Percentiles rank a stretch among this genome's conserved stretches.
Evolutionary conservation across 2,113 vertebrate genomes (phyloP).

Genomic region (Elephantulus edwardii): DNA sequence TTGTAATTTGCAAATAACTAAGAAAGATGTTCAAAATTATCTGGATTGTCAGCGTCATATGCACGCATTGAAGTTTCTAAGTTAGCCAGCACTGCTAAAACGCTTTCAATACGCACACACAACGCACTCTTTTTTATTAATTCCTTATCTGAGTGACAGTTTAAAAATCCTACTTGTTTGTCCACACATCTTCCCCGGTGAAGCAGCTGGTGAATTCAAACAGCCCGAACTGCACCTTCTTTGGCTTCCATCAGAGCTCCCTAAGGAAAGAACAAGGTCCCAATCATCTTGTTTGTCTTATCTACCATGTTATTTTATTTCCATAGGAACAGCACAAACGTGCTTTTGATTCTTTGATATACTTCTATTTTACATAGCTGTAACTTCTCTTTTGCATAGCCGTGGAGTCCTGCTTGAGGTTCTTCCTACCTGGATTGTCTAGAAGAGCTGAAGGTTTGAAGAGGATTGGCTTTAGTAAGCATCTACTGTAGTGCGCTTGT

Average conservation of each 20-base stretch:
- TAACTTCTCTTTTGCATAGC: slow-evolving; percentile 25
- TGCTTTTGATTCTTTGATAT: no score
- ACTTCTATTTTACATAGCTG: slow-evolving; percentile 16
- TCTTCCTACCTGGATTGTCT: not conserved
- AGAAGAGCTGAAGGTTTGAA: not conserved
- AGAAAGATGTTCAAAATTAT: not conserved
- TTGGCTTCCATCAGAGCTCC: no score
- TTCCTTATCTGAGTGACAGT: not conserved
- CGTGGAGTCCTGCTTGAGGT: not conserved
- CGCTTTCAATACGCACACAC: not conserved
- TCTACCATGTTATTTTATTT: slow-evolving; percentile 25
- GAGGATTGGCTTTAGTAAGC: not conserved
- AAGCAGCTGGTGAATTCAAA: no score
- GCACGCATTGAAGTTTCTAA: not conserved
- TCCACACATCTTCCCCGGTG: no score
- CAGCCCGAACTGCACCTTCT: no score
- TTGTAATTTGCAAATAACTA: not conserved
- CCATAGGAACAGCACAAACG: not conserved
- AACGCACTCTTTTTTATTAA: not conserved
- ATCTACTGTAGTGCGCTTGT: not conserved
- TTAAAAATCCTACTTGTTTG: no score
- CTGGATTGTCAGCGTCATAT: not conserved
- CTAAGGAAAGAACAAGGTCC: not conserved
- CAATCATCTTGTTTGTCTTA: slow-evolving; percentile 23
- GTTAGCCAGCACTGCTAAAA: not conserved